These are phyloP conservation scores for Danionella cerebrum DNA, from an alignment of 2,113 vertebrate species.

Conservation along the genomic window DNA sequence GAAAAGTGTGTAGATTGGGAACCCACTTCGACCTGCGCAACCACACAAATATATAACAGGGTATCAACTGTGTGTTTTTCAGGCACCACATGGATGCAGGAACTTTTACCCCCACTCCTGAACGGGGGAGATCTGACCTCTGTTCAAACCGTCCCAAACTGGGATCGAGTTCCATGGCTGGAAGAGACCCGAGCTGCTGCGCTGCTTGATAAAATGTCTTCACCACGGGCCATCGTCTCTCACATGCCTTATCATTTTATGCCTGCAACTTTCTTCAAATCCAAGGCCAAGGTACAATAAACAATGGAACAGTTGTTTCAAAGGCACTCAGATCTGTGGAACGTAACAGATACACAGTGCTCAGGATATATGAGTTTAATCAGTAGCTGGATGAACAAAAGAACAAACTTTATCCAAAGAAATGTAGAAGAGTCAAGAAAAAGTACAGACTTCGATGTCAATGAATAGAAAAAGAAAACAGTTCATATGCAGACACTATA, in stretches of 20 bases:
- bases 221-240: conserved; percentile 68
- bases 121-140: conserved; percentile 70
- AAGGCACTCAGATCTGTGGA: too few species aligned
- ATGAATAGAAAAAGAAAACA: too few species aligned
- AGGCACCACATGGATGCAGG: conserved; percentile 88
- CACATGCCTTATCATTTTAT: conserved; percentile 71
- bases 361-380: too few species aligned
- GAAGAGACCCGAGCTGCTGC: conserved; percentile 56
- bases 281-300: conserved; percentile 62
- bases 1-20: too few species aligned
- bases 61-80: conserved; percentile 7
- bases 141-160: conserved; percentile 69
- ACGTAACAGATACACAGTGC: too few species aligned
- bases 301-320: neutral
- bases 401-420: too few species aligned
- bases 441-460: too few species aligned
- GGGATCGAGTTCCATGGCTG: conserved; percentile 78
- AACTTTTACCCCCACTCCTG: conserved; percentile 73
- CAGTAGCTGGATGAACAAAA: too few species aligned
- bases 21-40: too few species aligned
- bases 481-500: too few species aligned
- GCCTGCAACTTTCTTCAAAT: conserved; percentile 57
- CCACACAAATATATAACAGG: too few species aligned
- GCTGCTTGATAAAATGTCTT: conserved; percentile 45
- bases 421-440: too few species aligned